Conservation (phyloP, 2,888 invertebrate species). For the Lepas anatifera region DNA sequence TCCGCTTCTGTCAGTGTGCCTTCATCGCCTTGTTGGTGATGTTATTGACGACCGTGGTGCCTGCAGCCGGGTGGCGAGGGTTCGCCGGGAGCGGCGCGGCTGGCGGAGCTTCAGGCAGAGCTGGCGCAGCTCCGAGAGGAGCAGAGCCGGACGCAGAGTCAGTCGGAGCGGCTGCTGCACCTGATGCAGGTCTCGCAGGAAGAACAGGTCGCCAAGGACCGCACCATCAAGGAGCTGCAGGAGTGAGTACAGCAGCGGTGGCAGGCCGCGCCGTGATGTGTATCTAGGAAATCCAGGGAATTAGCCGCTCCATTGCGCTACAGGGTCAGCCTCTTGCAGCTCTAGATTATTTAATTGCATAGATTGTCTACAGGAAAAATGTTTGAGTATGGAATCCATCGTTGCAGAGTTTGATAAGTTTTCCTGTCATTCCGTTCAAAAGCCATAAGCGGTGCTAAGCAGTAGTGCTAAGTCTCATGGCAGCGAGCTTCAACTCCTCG, state of each 20-base stretch:
- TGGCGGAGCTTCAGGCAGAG: neutral
- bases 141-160: slow-evolving; percentile 26
- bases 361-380: neutral
- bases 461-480: no score
- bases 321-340: neutral
- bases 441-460: no score
- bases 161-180: slow-evolving; percentile 30
- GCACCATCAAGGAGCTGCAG: slow-evolving; percentile 30
- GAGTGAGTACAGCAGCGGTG: slow-evolving; percentile 25
- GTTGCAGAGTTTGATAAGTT: neutral
- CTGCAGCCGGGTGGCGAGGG: slow-evolving; percentile 57
- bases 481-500: no score
- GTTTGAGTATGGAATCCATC: neutral
- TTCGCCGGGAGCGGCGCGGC: slow-evolving; percentile 40
- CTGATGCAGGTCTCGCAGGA: slow-evolving; percentile 31
- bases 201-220: slow-evolving; percentile 31
- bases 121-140: neutral
- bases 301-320: neutral
- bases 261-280: no score
- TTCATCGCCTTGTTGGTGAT: no score
- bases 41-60: no score
- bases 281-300: no score
- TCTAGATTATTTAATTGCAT: neutral
- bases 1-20: no score
- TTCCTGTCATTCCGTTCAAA: no score